Evolutionary conservation across 1,140 invertebrate species (phyloP).

Genomic region (Xylocopa sonorina): DNA sequence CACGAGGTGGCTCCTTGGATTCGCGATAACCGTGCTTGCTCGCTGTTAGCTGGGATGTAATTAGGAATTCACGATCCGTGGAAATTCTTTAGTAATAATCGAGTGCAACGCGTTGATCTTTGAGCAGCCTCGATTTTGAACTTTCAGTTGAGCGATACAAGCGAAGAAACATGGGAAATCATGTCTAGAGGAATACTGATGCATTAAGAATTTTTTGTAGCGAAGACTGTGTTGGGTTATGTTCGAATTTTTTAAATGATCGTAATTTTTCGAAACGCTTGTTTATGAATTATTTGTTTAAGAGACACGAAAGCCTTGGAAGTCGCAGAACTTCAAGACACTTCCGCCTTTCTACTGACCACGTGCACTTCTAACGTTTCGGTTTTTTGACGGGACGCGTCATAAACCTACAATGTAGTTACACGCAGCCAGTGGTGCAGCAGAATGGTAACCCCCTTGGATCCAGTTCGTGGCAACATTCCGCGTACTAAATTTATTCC

Average conservation of each 20-base stretch:
- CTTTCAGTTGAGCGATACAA: too few species aligned
- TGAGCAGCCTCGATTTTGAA: neutral
- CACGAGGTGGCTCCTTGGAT: conserved; percentile 3
- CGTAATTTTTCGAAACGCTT: neutral
- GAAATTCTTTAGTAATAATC: neutral
- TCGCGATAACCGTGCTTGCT: conserved; percentile 1
- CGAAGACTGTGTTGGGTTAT: too few species aligned
- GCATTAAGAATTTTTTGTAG: too few species aligned
- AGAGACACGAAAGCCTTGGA: neutral
- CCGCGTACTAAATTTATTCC: neutral
- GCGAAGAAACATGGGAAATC: too few species aligned
- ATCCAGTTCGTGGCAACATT: neutral
- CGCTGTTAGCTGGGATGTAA: neutral
- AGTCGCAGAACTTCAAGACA: neutral
- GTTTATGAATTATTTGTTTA: neutral
- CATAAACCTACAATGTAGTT: neutral
- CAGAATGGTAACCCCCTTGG: neutral
- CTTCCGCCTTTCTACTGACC: neutral
- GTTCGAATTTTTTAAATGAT: too few species aligned
- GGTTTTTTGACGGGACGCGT: neutral
- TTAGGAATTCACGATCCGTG: neutral
- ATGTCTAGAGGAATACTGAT: too few species aligned
- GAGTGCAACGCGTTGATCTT: neutral
- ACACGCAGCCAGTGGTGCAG: neutral
- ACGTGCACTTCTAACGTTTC: neutral